These are phyloP conservation scores for Merluccius polli DNA, from an alignment of 2,797 vertebrate species.

Conservation along the genomic window DNA sequence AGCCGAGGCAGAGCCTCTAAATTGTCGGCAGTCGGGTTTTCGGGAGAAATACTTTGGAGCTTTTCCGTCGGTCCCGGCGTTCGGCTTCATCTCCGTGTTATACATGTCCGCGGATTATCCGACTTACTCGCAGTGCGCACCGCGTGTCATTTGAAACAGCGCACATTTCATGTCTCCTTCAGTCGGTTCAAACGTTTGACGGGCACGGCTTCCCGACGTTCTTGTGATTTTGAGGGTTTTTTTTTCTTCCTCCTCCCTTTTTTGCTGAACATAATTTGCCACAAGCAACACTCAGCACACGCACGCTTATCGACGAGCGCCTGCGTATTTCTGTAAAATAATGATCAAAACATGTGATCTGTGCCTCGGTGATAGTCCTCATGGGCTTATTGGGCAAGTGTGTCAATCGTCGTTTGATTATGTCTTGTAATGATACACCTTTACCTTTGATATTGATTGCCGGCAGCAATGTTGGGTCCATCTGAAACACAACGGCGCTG, in stretches of 20 bases:
- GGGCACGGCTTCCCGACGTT: conserved; percentile 24
- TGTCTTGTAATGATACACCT: neutral
- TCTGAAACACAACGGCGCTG: neutral
- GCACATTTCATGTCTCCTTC: conserved; percentile 36
- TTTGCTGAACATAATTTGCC: conserved; percentile 23
- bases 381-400: neutral
- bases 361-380: neutral
- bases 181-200: conserved; percentile 32
- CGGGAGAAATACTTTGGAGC: conserved; percentile 26
- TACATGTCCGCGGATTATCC: neutral
- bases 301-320: neutral
- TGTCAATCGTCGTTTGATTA: neutral
- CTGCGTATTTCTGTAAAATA: neutral
- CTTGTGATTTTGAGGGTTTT: conserved; percentile 2
- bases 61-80: conserved; percentile 14
- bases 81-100: conserved; percentile 24
- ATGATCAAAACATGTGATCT: neutral
- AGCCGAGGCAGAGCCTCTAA: conserved; percentile 40
- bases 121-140: neutral
- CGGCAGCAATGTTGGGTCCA: neutral
- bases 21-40: conserved; percentile 37
- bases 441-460: neutral
- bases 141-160: conserved; percentile 11
- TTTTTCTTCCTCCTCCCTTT: too few species aligned
- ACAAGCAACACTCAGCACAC: neutral